phyloP scores from a whole-genome alignment of 2,888 invertebrate species.

The Clistopyga incitator region DNA sequence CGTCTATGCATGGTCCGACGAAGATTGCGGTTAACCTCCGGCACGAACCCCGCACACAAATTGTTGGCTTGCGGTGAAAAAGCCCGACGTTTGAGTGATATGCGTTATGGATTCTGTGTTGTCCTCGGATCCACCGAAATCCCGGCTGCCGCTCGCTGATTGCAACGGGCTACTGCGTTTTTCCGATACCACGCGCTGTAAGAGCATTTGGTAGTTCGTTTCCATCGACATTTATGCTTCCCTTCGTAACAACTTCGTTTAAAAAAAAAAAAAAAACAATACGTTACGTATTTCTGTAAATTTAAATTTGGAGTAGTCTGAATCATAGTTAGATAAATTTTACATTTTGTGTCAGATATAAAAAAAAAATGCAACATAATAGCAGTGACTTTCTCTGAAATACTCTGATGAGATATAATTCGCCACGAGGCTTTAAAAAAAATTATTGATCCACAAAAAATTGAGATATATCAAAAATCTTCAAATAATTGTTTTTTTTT shows the following conservation, averaged over 20 bases:
- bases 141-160: neutral
- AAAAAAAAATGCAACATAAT: neutral
- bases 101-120: conserved; percentile 36
- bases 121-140: neutral
- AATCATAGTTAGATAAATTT: too few relatives aligned
- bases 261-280: neutral
- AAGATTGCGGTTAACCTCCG: conserved; percentile 57
- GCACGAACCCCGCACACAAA: conserved; percentile 19
- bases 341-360: too few relatives aligned
- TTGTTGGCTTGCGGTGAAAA: conserved; percentile 50
- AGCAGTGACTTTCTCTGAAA: neutral
- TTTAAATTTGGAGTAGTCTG: too few relatives aligned
- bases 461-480: too few relatives aligned
- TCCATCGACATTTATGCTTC: neutral
- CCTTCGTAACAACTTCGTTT: neutral
- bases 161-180: neutral
- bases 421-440: too few relatives aligned
- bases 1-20: neutral
- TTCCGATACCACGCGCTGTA: neutral
- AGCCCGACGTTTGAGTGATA: conserved; percentile 21
- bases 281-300: too few relatives aligned
- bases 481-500: too few relatives aligned
- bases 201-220: neutral
- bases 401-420: neutral
- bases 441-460: too few relatives aligned